Conservation (phyloP, 2,113 vertebrate genomes). For the Herpetotheres cachinnans region DNA sequence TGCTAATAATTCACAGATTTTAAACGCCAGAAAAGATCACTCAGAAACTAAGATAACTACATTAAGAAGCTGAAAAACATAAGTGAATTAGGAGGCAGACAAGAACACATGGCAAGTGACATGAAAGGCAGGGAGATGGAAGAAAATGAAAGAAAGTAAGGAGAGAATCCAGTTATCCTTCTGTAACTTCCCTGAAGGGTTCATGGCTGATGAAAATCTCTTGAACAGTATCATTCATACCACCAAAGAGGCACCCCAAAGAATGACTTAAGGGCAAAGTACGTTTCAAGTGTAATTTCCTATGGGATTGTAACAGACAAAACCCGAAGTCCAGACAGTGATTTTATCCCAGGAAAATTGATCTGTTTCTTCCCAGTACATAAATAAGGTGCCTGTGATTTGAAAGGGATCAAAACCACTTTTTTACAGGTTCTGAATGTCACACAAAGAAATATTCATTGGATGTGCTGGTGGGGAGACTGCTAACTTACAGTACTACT, state of each 20-base stretch:
- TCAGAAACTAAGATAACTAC: not conserved
- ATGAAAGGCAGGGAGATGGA: not conserved
- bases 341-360: not conserved
- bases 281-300: not conserved
- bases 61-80: not conserved
- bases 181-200: not conserved
- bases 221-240: not conserved
- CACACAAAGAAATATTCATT: not conserved
- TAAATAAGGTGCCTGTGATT: not conserved
- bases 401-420: not conserved
- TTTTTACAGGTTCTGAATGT: not conserved
- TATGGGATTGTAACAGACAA: not conserved
- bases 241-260: rapidly evolving
- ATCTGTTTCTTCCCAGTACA: not conserved
- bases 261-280: not conserved
- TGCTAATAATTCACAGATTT: not conserved
- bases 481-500: not conserved
- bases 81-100: not conserved
- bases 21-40: not conserved
- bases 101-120: not conserved
- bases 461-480: not conserved
- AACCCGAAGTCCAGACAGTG: not conserved
- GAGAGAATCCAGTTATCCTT: not conserved
- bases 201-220: not conserved
- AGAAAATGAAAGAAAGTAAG: not conserved